A percentile compares a stretch with the other conserved stretches of the same genome.
Conservation (phyloP, 2,888 invertebrate genomes). For the Ochropacha duplaris region DNA sequence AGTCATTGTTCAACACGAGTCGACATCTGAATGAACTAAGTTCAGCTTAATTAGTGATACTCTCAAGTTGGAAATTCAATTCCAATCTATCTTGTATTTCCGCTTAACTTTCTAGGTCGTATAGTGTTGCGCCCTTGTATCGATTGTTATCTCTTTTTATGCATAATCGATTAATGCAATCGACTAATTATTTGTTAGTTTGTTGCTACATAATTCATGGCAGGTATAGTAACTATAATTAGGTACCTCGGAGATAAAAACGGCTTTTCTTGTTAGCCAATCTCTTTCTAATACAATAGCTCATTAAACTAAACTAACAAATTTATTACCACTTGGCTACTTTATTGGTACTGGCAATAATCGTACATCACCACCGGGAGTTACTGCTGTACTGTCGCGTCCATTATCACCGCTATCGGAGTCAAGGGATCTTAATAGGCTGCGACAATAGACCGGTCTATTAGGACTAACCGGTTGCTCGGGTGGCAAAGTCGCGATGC, state of each 20-base stretch:
- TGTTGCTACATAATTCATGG: not conserved
- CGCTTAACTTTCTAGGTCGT: not conserved
- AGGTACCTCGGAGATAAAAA: too few relatives aligned
- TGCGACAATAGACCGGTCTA: slow-evolving; percentile 49
- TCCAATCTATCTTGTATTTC: not conserved
- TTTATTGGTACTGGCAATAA: slow-evolving; percentile 13
- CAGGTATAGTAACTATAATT: too few relatives aligned
- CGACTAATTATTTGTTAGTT: slow-evolving; percentile 9
- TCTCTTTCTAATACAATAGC: not conserved
- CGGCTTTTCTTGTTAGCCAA: too few relatives aligned
- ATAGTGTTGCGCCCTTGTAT: not conserved
- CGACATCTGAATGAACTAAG: not conserved
- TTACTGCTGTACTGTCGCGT: slow-evolving; percentile 30
- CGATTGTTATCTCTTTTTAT: slow-evolving; percentile 3
- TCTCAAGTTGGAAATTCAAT: not conserved
- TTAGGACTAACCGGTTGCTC: slow-evolving; percentile 26
- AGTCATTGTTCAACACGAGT: too few relatives aligned
- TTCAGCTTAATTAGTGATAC: not conserved
- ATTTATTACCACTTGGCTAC: not conserved
- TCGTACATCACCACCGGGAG: slow-evolving; percentile 28
- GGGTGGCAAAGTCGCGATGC: slow-evolving; percentile 27
- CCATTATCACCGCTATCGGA: slow-evolving; percentile 36
- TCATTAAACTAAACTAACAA: not conserved
- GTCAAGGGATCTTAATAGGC: slow-evolving; percentile 45
- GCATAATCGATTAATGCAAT: slow-evolving; percentile 11